Percentiles rank a stretch among this genome's conserved stretches.
Evolutionary conservation across 2,888 invertebrate species (phyloP).

Genomic region (Limnephilus marmoratus): DNA sequence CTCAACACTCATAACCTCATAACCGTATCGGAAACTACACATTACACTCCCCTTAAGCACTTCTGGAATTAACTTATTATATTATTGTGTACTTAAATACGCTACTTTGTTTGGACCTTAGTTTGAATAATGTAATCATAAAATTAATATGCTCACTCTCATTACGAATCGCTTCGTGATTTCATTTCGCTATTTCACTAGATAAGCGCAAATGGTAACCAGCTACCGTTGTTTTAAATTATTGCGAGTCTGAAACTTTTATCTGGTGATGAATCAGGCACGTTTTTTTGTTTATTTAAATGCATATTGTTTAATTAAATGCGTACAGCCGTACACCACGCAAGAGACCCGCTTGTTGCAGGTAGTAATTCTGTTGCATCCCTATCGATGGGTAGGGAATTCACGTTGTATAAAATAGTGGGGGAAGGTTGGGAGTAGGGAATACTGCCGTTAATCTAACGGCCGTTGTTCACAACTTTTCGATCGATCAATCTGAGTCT

Average conservation of each 20-base stretch:
- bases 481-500: too few species aligned
- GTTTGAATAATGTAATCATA: background rate
- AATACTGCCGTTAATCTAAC: too few species aligned
- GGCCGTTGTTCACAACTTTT: too few species aligned
- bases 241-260: background rate
- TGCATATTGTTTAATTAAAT: background rate
- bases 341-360: background rate
- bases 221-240: background rate
- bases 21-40: background rate
- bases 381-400: background rate
- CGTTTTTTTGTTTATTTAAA: background rate
- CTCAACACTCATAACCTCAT: conserved; percentile 37
- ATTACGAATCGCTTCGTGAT: background rate
- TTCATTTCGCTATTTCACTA: background rate
- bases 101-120: background rate
- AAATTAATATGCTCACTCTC: background rate
- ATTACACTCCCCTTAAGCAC: background rate
- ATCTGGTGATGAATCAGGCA: background rate
- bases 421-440: background rate
- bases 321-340: background rate
- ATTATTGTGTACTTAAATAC: background rate
- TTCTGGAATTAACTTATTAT: background rate
- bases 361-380: background rate
- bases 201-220: background rate
- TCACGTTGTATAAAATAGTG: background rate